Conservation (phyloP, 2,888 invertebrate genomes). For the Nysson spinosus region DNA sequence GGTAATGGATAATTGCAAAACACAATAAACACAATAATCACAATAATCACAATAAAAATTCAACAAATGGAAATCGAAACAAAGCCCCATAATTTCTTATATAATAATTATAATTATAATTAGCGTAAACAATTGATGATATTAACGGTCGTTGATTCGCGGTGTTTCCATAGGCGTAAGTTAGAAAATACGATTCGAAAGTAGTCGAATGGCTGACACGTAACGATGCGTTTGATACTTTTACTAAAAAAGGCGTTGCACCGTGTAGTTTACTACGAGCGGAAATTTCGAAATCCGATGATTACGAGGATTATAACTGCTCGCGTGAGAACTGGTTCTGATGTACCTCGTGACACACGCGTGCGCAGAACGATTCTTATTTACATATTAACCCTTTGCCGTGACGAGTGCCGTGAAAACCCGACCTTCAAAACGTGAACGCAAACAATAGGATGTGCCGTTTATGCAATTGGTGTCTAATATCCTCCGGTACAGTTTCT, state of each 20-base stretch:
- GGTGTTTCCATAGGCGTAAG: constrained; percentile 3
- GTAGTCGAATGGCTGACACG: neutral
- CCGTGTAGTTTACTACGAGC: constrained; percentile 1
- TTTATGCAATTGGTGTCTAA: constrained; percentile 40
- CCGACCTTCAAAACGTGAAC: constrained; percentile 42
- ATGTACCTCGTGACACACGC: neutral
- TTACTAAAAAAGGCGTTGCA: constrained; percentile 27
- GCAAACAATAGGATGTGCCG: constrained; percentile 40
- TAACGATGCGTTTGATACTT: constrained; percentile 3
- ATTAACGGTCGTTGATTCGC: neutral
- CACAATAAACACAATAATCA: no score
- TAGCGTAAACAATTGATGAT: no score
- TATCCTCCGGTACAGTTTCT: constrained; percentile 26
- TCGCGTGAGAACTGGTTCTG: constrained; percentile 16
- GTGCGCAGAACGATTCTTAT: neutral
- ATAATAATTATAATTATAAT: no score
- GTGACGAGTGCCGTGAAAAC: constrained; percentile 35
- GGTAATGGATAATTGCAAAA: no score
- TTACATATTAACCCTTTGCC: no score
- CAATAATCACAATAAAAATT: no score
- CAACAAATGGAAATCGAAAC: no score
- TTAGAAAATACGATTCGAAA: constrained; percentile 8
- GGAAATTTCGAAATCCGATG: constrained; percentile 46
- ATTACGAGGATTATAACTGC: no score
- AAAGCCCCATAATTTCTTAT: no score